These are phyloP conservation scores for Clistopyga incitator DNA, from an alignment of 2,888 invertebrate species.

Conservation along the genomic window DNA sequence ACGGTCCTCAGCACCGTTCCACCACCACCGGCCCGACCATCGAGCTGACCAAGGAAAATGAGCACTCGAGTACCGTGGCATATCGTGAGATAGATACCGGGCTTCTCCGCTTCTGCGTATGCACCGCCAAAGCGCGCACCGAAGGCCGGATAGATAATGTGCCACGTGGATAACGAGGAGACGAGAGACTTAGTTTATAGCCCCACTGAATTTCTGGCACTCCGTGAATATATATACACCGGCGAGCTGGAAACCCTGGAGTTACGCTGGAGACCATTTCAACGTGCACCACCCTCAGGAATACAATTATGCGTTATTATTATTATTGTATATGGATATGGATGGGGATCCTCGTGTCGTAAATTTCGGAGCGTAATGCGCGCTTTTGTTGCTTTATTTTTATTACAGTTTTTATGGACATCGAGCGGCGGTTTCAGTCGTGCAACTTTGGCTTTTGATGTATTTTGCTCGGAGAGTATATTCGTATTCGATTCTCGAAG, in stretches of 20 bases:
- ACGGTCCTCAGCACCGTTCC: too few species aligned
- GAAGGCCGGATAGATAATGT: constrained; percentile 53
- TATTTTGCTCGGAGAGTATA: too few species aligned
- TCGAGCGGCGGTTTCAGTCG: neutral
- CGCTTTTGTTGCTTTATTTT: constrained; percentile 48
- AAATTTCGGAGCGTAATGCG: constrained; percentile 38
- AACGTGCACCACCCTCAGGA: constrained; percentile 9
- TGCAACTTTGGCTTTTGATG: neutral
- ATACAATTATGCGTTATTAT: constrained; percentile 30
- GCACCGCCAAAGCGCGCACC: constrained; percentile 2
- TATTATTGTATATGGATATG: neutral
- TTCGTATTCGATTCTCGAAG: neutral
- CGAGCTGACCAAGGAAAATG: constrained; percentile 66
- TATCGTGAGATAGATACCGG: constrained; percentile 39
- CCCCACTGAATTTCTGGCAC: constrained; percentile 50
- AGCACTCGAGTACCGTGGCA: constrained; percentile 28
- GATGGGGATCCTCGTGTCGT: constrained; percentile 29
- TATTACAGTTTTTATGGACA: too few species aligned
- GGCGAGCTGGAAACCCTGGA: neutral
- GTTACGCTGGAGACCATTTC: neutral
- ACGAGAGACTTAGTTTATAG: constrained; percentile 56
- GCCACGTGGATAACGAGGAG: constrained; percentile 61
- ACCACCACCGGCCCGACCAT: too few species aligned
- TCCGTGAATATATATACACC: constrained; percentile 36
- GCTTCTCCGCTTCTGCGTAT: constrained; percentile 5